These are phyloP conservation scores for Paragorgia papillata DNA, from an alignment of 92 coral and sea anemone species.

Conservation along the genomic window DNA sequence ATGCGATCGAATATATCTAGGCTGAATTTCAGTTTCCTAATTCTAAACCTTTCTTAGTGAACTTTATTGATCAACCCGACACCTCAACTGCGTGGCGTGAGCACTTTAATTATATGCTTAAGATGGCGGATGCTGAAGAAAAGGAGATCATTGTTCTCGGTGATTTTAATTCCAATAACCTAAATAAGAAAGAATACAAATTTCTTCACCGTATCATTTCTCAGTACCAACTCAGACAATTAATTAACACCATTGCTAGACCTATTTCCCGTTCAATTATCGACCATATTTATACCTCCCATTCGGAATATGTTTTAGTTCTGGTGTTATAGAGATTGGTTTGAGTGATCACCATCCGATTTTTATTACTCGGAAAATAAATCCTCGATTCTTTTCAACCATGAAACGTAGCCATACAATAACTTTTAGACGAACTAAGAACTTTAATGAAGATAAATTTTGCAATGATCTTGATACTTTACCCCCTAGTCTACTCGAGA, in stretches of 20 bases:
- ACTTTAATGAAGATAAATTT: not conserved
- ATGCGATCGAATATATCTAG: not conserved
- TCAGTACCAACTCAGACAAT: not conserved
- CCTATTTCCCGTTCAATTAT: not conserved
- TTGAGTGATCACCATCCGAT: not conserved
- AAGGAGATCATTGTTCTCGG: constrained; percentile 1
- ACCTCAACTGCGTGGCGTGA: not conserved
- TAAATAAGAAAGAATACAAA: not conserved
- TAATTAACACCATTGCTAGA: not conserved
- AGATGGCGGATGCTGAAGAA: not conserved
- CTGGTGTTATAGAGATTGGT: not conserved
- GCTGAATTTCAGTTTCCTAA: not conserved
- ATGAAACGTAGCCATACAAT: not conserved
- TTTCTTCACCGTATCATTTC: not conserved
- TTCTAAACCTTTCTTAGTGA: not conserved
- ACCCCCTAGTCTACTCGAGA: not conserved
- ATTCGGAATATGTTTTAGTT: not conserved
- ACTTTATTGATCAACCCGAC: not conserved
- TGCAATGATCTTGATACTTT: not conserved
- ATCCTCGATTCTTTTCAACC: not conserved
- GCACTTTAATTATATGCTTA: not conserved
- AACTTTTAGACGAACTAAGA: not conserved
- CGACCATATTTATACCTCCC: not conserved
- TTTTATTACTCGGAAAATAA: not conserved
- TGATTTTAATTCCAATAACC: not conserved